phyloP scores from a whole-genome alignment of 2,888 invertebrate species.

The Plebejus melissa region DNA sequence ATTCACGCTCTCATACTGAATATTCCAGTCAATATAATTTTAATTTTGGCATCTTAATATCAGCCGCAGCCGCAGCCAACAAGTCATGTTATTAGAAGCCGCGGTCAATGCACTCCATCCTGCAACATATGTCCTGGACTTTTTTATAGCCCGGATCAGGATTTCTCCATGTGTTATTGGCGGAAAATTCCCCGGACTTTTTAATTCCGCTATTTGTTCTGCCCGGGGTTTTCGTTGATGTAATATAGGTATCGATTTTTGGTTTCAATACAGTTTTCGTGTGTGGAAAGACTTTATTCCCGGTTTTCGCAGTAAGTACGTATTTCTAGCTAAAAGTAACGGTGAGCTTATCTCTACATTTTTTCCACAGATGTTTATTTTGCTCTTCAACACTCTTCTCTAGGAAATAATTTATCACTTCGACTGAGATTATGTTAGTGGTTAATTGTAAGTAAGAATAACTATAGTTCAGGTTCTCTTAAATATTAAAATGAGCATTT shows the following conservation, averaged over 20 bases:
- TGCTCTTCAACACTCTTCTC: too few relatives aligned
- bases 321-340: neutral
- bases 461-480: too few relatives aligned
- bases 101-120: constrained; percentile 49
- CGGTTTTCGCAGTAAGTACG: neutral
- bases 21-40: neutral
- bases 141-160: constrained; percentile 57
- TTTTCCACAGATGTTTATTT: neutral
- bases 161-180: constrained; percentile 47
- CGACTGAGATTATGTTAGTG: too few relatives aligned
- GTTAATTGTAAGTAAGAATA: too few relatives aligned
- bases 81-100: constrained; percentile 40
- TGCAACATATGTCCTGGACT: constrained; percentile 61
- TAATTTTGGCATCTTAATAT: constrained; percentile 10
- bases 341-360: neutral
- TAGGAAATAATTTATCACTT: too few relatives aligned
- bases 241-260: constrained; percentile 27
- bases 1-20: neutral
- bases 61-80: constrained; percentile 33
- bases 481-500: too few relatives aligned
- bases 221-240: constrained; percentile 36
- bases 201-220: constrained; percentile 44
- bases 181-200: constrained; percentile 44
- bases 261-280: neutral
- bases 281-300: neutral